Evolutionary conservation across 2,113 vertebrate species (phyloP).

Genomic region (Dromaius novaehollandiae): DNA sequence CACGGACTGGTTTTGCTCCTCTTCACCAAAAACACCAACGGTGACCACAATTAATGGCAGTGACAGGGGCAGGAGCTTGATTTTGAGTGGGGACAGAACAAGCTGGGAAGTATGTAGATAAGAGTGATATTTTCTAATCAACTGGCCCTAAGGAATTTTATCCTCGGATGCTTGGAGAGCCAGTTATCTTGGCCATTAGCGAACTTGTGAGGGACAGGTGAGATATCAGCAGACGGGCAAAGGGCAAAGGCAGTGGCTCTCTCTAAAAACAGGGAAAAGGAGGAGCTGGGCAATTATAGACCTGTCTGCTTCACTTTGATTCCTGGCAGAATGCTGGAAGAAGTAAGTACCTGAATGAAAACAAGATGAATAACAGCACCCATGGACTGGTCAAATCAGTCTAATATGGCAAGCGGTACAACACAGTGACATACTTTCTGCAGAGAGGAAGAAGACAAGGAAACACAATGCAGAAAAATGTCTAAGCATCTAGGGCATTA

Average conservation of each 20-base stretch:
- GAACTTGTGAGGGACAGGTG: conserved; percentile 70
- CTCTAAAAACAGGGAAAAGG: neutral
- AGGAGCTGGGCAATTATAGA: neutral
- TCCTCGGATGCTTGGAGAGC: neutral
- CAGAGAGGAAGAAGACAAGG: neutral
- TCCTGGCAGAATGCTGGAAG: neutral
- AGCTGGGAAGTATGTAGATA: neutral
- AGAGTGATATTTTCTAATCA: conserved; percentile 38
- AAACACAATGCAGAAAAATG: neutral
- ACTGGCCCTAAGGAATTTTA: neutral
- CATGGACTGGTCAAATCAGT: neutral
- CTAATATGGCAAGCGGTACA: accelerated
- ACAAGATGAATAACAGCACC: neutral
- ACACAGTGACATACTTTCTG: neutral
- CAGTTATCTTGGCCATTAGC: conserved; percentile 54
- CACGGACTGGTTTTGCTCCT: neutral
- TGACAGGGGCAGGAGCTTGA: neutral
- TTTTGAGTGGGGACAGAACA: neutral
- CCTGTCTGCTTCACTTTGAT: neutral
- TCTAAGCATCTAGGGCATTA: neutral
- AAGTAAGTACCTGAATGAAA: neutral
- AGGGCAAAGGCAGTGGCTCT: conserved; percentile 24
- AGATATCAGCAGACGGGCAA: conserved; percentile 61
- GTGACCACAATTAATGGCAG: neutral
- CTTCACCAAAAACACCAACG: neutral